Evolutionary conservation across 2,113 vertebrate species (phyloP), one percentile per base, ranked within the genome.

Genomic region (Nasalis larvatus): DNA sequence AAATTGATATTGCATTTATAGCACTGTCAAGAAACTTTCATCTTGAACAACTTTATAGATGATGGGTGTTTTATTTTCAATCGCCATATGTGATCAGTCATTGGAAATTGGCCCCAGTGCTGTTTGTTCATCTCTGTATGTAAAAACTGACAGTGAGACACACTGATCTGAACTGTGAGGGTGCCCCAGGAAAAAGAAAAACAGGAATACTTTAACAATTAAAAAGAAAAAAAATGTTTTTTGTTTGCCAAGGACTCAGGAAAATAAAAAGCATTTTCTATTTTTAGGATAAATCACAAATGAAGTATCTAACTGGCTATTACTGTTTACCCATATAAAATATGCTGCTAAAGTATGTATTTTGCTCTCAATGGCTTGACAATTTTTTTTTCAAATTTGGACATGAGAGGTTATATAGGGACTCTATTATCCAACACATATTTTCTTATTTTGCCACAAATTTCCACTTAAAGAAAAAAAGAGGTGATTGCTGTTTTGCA

Each of bases 201-300:
- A 66, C 42, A 58, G 71, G 60, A 92, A 49, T 68, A 78, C 56
- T 92, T 71, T 21, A 17, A 91, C 93, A 63, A 30, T 42, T 96
- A 18, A 73, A 45, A 73, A 54, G 45, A 73, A 68, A 73, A 68
- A 8, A 25, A 42, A 32, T 3, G 58, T 40, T 78, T 60, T 92
- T 86, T 54, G 25, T 96, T 92, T 86, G 92, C 74, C 74, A 96
- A 97, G 97, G 98, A 98, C 98, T 98, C 98, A 98, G 98, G 97
- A 98, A 97, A 97, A 97, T 96, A 96, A 97, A n/a, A 96, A 94
- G 58, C 63, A 58, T 96, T 97, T 98, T 97, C 94, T 98, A 95
- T 96, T 98, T 98, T 96, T 94, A 97, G 95, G 76, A 89, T 86
- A 83, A 95, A 95, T 95, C n/a, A 40, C 84, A 91, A 88, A 86